These are phyloP conservation scores for Dreissena rostriformis DNA, from an alignment of 1,140 invertebrate genomes.

Conservation along the genomic window DNA sequence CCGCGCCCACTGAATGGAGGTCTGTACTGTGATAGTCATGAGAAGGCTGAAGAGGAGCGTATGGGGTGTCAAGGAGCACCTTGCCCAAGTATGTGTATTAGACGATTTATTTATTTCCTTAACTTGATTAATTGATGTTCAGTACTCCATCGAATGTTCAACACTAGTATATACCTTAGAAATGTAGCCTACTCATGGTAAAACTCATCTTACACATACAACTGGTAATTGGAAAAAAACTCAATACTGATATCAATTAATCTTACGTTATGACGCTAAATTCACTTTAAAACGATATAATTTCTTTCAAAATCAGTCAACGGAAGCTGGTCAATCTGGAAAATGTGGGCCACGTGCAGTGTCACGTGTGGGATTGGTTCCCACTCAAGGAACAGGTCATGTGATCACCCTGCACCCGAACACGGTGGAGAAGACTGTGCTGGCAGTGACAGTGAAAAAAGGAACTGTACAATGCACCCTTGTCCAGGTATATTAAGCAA, in stretches of 20 bases:
- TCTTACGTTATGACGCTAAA: no score
- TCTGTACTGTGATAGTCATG: neutral
- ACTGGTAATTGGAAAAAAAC: no score
- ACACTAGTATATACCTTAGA: no score
- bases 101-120: no score
- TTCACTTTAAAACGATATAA: neutral
- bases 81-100: no score
- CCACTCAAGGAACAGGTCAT: neutral
- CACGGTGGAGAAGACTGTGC: neutral
- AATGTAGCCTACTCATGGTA: no score
- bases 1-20: neutral
- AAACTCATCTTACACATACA: no score
- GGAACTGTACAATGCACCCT: neutral
- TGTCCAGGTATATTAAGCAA: slow-evolving; percentile 16
- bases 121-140: no score
- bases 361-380: neutral
- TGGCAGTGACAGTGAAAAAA: neutral
- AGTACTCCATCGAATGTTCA: no score
- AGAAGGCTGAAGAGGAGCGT: neutral
- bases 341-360: neutral
- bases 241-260: no score
- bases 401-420: slow-evolving; percentile 1
- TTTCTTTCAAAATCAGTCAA: slow-evolving; percentile 10
- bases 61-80: neutral
- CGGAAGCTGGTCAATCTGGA: neutral